phyloP scores from a whole-genome alignment of 2,113 vertebrate species.

The Dasypus novemcinctus region DNA sequence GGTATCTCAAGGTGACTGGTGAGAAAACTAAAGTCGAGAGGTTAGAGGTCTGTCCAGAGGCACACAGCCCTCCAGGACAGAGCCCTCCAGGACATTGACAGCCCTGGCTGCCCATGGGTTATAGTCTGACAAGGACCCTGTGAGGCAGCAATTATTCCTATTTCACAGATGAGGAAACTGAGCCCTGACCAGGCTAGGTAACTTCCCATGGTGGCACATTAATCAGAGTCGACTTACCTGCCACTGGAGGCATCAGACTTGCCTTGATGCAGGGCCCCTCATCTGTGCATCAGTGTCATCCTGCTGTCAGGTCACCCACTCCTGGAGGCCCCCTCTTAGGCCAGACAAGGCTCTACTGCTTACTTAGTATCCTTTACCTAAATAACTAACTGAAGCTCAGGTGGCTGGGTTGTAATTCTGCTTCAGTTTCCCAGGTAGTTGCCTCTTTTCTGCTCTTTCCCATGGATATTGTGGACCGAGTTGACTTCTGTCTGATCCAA shows the following conservation, averaged over 20 bases:
- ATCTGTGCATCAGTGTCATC: not conserved
- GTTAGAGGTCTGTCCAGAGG: not conserved
- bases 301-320: not conserved
- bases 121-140: too few species aligned
- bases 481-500: not conserved
- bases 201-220: not conserved
- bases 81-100: not conserved
- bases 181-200: not conserved
- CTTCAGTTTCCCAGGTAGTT: not conserved
- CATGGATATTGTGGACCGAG: too few species aligned
- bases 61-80: not conserved
- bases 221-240: not conserved
- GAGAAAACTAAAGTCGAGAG: not conserved
- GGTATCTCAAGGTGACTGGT: not conserved
- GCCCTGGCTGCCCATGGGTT: not conserved
- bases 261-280: not conserved
- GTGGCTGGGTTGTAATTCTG: not conserved
- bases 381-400: not conserved
- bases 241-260: accelerated
- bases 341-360: not conserved
- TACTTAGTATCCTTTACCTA: not conserved
- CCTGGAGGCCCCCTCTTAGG: not conserved
- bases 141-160: not conserved
- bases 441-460: not conserved
- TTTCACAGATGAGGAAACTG: not conserved